phyloP scores from a whole-genome alignment of 2,888 invertebrate species.

The Lithophane socia region DNA sequence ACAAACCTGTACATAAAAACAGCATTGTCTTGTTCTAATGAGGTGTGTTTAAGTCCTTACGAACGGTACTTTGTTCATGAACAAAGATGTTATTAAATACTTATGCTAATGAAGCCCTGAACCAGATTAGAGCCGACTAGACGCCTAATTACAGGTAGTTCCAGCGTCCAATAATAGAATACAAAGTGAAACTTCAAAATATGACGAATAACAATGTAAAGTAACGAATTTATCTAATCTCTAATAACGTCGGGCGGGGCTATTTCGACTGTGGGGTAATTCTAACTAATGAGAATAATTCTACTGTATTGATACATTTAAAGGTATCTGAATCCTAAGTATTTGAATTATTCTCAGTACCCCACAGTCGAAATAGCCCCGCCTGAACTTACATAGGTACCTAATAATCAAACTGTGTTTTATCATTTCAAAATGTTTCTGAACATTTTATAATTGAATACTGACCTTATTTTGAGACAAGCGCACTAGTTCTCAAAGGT shows the following conservation, averaged over 20 bases:
- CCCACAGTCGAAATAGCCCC: no score
- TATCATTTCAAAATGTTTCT: slow-evolving; percentile 23
- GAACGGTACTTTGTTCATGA: slow-evolving; percentile 47
- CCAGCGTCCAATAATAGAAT: slow-evolving; percentile 21
- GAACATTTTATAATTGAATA: slow-evolving; percentile 22
- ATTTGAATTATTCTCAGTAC: no score
- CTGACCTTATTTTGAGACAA: slow-evolving; percentile 19
- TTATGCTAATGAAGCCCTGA: slow-evolving; percentile 60
- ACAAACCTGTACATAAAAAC: slow-evolving; percentile 38
- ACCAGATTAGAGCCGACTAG: slow-evolving; percentile 46
- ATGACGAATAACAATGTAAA: slow-evolving; percentile 11
- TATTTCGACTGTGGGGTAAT: no score
- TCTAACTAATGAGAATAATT: no score
- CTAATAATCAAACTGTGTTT: slow-evolving; percentile 26
- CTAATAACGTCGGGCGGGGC: background rate
- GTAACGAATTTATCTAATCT: slow-evolving; percentile 31
- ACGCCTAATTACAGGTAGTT: slow-evolving; percentile 40
- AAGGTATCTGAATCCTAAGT: no score
- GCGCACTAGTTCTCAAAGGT: slow-evolving; percentile 34
- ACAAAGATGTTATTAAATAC: slow-evolving; percentile 55
- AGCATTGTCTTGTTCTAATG: slow-evolving; percentile 53
- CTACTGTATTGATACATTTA: no score
- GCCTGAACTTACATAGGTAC: background rate
- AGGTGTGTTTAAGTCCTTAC: slow-evolving; percentile 34
- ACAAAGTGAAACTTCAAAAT: background rate